Evolutionary conservation across 2,888 invertebrate genomes (phyloP).

Genomic region (Heliconius ismenius): DNA sequence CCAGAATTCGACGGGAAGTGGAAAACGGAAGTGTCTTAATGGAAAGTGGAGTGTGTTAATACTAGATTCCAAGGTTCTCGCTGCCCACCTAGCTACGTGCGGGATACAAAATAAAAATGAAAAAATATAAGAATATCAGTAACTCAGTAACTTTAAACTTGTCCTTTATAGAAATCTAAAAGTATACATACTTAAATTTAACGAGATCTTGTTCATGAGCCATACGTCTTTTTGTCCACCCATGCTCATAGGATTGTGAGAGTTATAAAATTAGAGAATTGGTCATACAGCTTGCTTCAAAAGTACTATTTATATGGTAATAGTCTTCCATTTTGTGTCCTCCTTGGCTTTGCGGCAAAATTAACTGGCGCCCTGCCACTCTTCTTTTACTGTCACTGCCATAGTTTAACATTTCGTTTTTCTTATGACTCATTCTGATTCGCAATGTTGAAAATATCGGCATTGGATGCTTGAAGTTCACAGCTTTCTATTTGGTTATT

Average conservation of each 20-base stretch:
- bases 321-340: constrained; percentile 71
- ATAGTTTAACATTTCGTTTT: constrained; percentile 63
- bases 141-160: background rate
- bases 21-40: too few relatives aligned
- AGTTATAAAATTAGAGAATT: constrained; percentile 73
- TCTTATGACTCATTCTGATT: constrained; percentile 76
- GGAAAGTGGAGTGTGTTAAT: too few relatives aligned
- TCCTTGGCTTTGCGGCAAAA: constrained; percentile 64
- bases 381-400: constrained; percentile 69
- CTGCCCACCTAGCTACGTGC: too few relatives aligned
- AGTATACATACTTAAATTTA: background rate
- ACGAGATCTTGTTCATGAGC: constrained; percentile 20
- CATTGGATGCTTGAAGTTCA: constrained; percentile 43
- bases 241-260: constrained; percentile 36
- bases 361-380: constrained; percentile 73
- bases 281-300: constrained; percentile 65
- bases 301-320: constrained; percentile 67
- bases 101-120: too few relatives aligned
- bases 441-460: constrained; percentile 62
- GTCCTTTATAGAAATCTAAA: background rate
- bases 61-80: too few relatives aligned
- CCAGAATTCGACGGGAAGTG: too few relatives aligned
- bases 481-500: constrained; percentile 41
- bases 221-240: constrained; percentile 31
- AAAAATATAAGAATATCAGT: too few relatives aligned